Base-by-base conservation (phyloP, 2,888 invertebrate genomes). In the Dyspetes luteomarginatus region DNA sequence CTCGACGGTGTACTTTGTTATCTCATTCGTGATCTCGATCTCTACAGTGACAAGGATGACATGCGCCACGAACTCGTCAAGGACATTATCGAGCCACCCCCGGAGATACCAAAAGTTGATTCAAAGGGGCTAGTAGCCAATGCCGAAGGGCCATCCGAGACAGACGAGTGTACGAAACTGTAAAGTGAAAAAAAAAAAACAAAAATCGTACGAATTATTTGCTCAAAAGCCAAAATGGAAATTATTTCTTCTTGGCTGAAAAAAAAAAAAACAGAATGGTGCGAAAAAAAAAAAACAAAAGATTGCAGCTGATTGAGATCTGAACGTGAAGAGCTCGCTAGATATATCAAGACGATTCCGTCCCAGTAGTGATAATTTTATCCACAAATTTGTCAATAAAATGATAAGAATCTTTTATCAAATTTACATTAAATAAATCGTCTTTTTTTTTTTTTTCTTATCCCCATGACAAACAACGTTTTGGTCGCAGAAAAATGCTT, bases 1-100 rank as follows among this genome's bases (percentile, higher is more conserved):
- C 94, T 95, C 82, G 95, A 95, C 85, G 89, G 91, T 1, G 89
- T 93, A 0, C 94, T 95, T 1, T 95, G 95, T 93, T 94, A 94
- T 85, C 91, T 94, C 65, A 94, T 94, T 0, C 93, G 93, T 78
- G 91, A 93, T 89, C 89, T 95, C 77, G 94, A 95, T 87, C 91
- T 95, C 3, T 95, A 95, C 84, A 94, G 93, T 7, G 87, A 88
- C n/a, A 69, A 91, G 15, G 83, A 72, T 36, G 90, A 91, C 79
- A 89, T 78, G 75, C 87, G 90, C 28, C 88, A 83, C 9, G 89
- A 88, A 45, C 89, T 90, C 64, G 84, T 89, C 69, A 78, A 68
- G 12, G 67, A 80, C 19, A 43, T 68, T 5, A 9, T 69, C 0
- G 30, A 52, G 12, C 36, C 48, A 26, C 28, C 65, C 2, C 26